Evolutionary conservation across 1,140 invertebrate species (phyloP), one percentile per base, ranked within the genome.

Genomic region (Linepithema humile): DNA sequence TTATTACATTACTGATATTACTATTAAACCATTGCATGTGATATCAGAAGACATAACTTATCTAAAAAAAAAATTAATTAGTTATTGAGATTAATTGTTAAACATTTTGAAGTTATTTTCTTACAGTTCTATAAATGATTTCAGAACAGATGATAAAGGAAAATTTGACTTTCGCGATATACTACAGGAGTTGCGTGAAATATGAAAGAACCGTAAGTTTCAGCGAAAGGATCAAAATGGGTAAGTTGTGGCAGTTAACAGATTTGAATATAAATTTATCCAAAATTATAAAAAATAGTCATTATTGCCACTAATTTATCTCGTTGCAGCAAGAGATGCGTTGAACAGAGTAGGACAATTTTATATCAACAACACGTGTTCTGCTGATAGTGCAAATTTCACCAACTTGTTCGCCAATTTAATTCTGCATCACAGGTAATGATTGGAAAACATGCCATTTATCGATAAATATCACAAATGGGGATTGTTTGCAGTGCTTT

Each of bases 141-240:
- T 80, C 85, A 88, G 91, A 62, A 38, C 89, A 91, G 67, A 85
- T 92, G 74, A 64, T 65, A 17, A 78, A 86, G 23, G 86, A 83
- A 38, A 84, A 84, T 0, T 82, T 77, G 1, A 10, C 26, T 35
- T 90, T 91, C 20, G 4, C 20, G 0, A 55, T 60, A 0, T 91
- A 90, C 43, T 91, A 90, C 35, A 5, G 89, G 4, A 90, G 84
- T n/a, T 91, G 90, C n/a, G 12, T 90, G 3, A 64, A 88, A 64
- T 90, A 91, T 9, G 86, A 89, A 12, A 38, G 26, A 26, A 64
- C 35, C 9, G 17, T 75, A 0, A 64, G 67, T 26, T 23, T 23
- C 4, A 26, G 0, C 12, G 83, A 91, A 57, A 90, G 86, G 57
- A 72, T 83, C 48, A 0, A 23, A 9, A 17, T 88, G 29, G 90